Evolutionary conservation across 2,113 vertebrate species (phyloP), one percentile per base, ranked within the genome.

Genomic region (Sarotherodon lohbergeri): DNA sequence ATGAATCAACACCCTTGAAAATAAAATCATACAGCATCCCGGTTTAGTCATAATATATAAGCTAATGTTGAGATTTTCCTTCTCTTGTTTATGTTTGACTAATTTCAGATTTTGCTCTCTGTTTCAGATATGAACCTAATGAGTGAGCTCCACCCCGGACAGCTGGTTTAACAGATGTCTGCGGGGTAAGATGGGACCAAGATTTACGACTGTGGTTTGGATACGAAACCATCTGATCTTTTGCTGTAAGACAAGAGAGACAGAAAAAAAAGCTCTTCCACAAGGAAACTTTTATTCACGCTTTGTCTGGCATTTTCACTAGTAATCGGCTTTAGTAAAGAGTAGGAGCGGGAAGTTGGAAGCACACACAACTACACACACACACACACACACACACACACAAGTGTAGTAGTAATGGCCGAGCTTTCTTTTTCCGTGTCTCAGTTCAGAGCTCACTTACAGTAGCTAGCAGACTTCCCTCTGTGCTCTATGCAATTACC

Each of bases 81-180:
- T 16, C 78, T 80, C 7, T 46, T 1, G 22, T 48, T 48, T 3
- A 17, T 46, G 24, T 48, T 48, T 46, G 43, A n/a, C 46, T 32
- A 52, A 50, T 50, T 78, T 52, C 36, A 80, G 4, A 3, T 85
- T 3, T 32, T 68, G 4, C 24, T 56, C 36, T 91, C 19, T 89
- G 17, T 91, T 90, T 78, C 93, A 97, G 97, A 88, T 97, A 97
- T 10, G 97, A 97, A 86, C 94, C 96, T n/a, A 94, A 95, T 68
- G 96, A 97, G 88, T 97, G 94, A 97, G 82, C 13, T 29, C 22
- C 11, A 16, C 57, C 85, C 19, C 5, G 79, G 39, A 66, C 80
- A 59, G 50, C 81, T 86, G 61, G 41, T 50, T 52, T 12, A 46
- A 52, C 82, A 66, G 46, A 66, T 59, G 82, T 81, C 32, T 82